Evolutionary conservation across 92 coral and sea anemone genomes (phyloP).

Genomic region (Galaxea fascicularis): DNA sequence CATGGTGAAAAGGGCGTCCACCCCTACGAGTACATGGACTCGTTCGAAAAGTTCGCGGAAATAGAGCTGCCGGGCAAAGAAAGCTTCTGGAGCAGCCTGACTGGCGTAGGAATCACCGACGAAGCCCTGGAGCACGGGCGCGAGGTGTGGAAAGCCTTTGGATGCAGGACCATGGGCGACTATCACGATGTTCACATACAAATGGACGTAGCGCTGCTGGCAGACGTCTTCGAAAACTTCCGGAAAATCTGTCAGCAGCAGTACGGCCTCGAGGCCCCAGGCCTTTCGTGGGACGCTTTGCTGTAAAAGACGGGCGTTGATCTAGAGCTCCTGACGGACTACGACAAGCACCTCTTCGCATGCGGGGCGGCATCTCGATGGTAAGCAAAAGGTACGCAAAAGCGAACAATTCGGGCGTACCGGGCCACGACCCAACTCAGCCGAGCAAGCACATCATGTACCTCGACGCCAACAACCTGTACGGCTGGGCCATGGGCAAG

Average conservation of each 20-base stretch:
- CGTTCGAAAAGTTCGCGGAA: not conserved
- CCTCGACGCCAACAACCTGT: not conserved
- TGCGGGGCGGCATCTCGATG: not conserved
- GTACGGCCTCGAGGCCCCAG: not conserved
- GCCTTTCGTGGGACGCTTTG: not conserved
- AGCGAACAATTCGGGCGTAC: not conserved
- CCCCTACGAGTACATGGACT: not conserved
- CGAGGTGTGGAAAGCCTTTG: not conserved
- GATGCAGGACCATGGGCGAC: not conserved
- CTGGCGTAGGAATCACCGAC: not conserved
- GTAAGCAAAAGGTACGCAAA: not conserved
- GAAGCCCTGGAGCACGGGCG: not conserved
- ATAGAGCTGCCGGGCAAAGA: not conserved
- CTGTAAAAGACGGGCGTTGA: not conserved
- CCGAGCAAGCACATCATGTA: too few relatives aligned
- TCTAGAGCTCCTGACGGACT: not conserved
- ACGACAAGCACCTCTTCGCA: not conserved
- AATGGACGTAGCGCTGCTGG: not conserved
- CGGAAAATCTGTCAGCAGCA: not conserved
- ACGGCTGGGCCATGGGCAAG: constrained; percentile 7
- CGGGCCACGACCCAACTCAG: too few relatives aligned
- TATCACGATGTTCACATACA: not conserved
- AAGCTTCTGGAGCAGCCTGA: not conserved
- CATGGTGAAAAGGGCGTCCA: too few relatives aligned
- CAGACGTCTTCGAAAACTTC: not conserved